Evolutionary conservation across 2,888 invertebrate genomes (phyloP), one percentile per base, ranked within the genome.

Genomic region (Ptychoptera albimana): DNA sequence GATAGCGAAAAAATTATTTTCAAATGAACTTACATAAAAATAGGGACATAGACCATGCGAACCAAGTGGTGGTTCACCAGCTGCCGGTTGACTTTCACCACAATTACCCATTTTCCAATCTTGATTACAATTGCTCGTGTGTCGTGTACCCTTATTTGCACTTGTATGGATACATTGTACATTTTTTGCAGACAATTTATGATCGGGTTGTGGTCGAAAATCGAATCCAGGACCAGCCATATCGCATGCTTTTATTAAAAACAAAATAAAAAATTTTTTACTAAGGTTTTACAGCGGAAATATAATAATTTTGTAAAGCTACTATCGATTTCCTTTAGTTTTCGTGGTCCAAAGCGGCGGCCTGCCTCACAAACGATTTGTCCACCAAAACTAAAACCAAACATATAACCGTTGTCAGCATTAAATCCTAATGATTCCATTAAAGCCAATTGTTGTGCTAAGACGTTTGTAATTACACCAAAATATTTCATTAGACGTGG

Each of bases 181-280:
- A 50, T 59, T 54, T 40, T 58, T 54, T 1, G 61, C 63, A 1
- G 63, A 57, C 13, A 52, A 53, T 12, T 56, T 53, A 42, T 62
- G 60, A 48, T 61, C 56, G 2, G 50, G 43, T 31, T 46, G 44
- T 29, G 43, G 44, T 45, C 57, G 53, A 8, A 57, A 55, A 54
- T 62, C 62, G 43, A 62, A 62, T 3, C 63, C 63, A 1, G 63
- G 63, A 2, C 64, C 63, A 30, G 63, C 64, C 59, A 62, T 62
- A 46, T 64, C 63, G 39, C 64, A 64, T 35, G 61, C 63, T 63
- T 15, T 5, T 44, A 42, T 16, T 7, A 23, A 9, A 14, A 11
- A 9, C 14, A 15, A 10, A 15, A 30, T 11, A 3, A n/a, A 30
- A 8, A 7, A 14, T 40, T n/a, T n/a, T n/a, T n/a, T n/a, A n/a